Evolutionary conservation across 2,113 vertebrate species (phyloP).

Genomic region (Eonycteris spelaea): DNA sequence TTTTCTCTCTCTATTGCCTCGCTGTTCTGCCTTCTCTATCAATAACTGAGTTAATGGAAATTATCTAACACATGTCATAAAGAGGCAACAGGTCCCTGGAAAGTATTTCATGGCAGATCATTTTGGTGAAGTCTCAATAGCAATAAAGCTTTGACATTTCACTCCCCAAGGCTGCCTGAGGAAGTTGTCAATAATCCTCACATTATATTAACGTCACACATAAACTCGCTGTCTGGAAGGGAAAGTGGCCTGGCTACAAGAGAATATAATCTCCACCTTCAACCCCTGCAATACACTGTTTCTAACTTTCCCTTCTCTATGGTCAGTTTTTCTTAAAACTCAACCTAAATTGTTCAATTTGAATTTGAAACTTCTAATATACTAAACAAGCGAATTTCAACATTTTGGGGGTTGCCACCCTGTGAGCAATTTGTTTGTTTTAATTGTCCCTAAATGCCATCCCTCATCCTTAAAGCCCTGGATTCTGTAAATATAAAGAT

Average conservation of each 20-base stretch:
- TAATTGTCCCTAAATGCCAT: neutral
- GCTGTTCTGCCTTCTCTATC: neutral
- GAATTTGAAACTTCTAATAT: conserved; percentile 1
- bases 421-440: neutral
- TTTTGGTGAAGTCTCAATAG: neutral
- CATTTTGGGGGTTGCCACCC: neutral
- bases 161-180: neutral
- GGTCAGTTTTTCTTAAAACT: neutral
- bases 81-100: neutral
- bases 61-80: neutral
- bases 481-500: neutral
- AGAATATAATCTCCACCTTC: neutral
- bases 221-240: neutral
- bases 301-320: neutral
- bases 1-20: neutral
- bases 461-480: neutral
- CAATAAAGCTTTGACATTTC: neutral
- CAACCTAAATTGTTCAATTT: neutral
- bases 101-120: neutral
- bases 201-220: neutral
- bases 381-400: neutral
- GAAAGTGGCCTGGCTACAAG: neutral
- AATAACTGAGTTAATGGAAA: neutral
- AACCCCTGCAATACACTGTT: neutral
- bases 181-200: conserved; percentile 26